Evolutionary conservation across 2,113 vertebrate species (phyloP), one percentile per base, ranked within the genome.

Genomic region (Xiphophorus hellerii): DNA sequence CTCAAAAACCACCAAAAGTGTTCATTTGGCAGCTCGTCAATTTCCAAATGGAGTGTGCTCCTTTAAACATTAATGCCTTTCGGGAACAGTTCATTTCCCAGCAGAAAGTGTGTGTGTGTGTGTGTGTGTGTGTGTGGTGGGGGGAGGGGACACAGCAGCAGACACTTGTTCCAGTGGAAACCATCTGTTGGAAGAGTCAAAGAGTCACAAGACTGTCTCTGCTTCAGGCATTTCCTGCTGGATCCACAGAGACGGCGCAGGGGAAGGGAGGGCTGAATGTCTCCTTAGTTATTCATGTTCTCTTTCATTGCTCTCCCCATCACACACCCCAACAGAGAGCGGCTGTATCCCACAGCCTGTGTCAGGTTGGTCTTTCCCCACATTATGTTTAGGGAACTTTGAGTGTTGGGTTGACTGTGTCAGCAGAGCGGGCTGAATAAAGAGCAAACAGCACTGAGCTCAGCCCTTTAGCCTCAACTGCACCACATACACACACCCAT

Each of bases 151-250:
- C 51, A 78, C 83, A 85, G 86, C 77, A 91, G 78, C 83, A 87
- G 85, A 93, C 90, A 93, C 93, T 92, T 92, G 89, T 90, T 92
- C 92, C 90, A 89, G 87, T 93, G 88, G 93, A 94, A 95, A 94
- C 88, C 93, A 93, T 90, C 92, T 90, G 90, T 92, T 93, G 91
- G 88, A 92, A 90, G 91, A 93, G 76, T 93, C 89, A 94, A 91
- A 89, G 88, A 96, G 87, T 95, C 94, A 95, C 88, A 93, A 90
- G 88, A 85, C 92, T 92, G 83, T 89, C 87, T 91, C 92, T 83
- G 89, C 89, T 92, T 84, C 90, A 94, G 92, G 92, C 92, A 92
- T 94, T 95, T 94, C 93, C 94, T 96, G 93, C 90, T 89, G 87
- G 88, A 89, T 92, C 83, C 80, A 80, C 78, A 78, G 80, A 60